Base-by-base conservation (phyloP, 2,113 vertebrate genomes). In the Actinemys pallida region DNA sequence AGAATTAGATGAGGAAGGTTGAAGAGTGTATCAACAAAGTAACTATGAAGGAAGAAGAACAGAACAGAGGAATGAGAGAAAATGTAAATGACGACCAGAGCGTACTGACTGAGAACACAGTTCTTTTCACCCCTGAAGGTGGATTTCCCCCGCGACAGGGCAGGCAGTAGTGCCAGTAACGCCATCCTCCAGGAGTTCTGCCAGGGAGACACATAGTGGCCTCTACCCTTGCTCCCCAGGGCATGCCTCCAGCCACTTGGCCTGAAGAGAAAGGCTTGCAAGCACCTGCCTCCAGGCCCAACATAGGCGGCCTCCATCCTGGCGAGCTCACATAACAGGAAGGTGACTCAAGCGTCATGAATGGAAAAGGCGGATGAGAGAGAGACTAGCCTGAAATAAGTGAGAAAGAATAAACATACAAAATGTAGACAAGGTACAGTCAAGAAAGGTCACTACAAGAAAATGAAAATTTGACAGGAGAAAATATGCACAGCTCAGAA, bases 81-180 rank as follows among this genome's bases (percentile, higher is more conserved):
- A n/a, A 56, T 10, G 65, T 20, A 78, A 92, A 47, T 65, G 19
- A 47, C 92, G 80, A 87, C 8, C 10, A 89, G 17, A 69, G 35
- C 7, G 2, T 69, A 95, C 49, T 84, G 47, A 86, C 27, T 86
- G 83, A 87, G 62, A 59, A 82, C 89, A 84, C n/a, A 54, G 42
- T 86, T 90, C 84, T 83, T 6, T 25, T 27, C 39, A 82, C 54
- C 13, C 87, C 83, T 88, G 52, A 24, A 52, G n/a, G 22, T 0
- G 2, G 22, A 95, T 89, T 92, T 88, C 84, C 81, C 62, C 72
- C 49, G 47, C 72, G 93, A 85, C 76, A 78, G 83, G 62, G 76
- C 16, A 45, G 94, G 90, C 89, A 89, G 87, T 90, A 89, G 94
- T 47, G 22, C 90, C 24, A 96, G 90, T 72, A 95, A 84, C n/a